phyloP scores from a whole-genome alignment of 2,113 vertebrate species.

The Prinia subflava region DNA sequence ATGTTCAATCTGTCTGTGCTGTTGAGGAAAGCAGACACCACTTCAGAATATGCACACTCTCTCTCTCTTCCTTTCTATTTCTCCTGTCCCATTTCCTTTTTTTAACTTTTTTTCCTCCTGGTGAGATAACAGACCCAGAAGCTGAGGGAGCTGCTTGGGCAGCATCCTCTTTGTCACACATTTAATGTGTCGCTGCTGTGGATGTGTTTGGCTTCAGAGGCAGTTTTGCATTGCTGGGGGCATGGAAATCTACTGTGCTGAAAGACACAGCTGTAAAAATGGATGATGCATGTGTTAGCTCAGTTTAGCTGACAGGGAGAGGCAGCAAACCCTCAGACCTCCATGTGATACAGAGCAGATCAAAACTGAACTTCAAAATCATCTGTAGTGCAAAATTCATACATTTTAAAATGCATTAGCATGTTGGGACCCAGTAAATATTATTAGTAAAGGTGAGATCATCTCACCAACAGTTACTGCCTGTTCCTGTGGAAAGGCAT shows the following conservation, averaged over 20 bases:
- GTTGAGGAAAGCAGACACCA: background rate
- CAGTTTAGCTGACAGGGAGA: background rate
- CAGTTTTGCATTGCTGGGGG: background rate
- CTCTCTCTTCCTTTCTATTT: background rate
- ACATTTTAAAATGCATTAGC: background rate
- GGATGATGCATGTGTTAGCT: background rate
- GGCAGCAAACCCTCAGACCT: background rate
- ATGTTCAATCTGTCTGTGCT: constrained; percentile 7
- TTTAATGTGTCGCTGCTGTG: background rate
- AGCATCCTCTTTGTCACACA: background rate
- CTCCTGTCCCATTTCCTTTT: background rate
- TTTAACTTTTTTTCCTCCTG: background rate
- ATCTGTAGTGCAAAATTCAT: background rate
- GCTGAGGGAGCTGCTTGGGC: background rate
- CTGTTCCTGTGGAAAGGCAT: background rate
- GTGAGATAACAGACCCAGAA: background rate
- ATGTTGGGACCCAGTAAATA: background rate
- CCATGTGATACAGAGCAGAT: background rate
- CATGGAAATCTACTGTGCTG: background rate
- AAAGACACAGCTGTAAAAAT: background rate
- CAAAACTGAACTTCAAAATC: background rate
- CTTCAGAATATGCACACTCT: background rate
- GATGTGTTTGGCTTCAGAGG: background rate
- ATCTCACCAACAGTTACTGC: background rate
- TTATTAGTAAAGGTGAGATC: background rate